Evolutionary conservation across 2,113 vertebrate genomes (phyloP).

Genomic region (Tenebrosternarchus preto): DNA sequence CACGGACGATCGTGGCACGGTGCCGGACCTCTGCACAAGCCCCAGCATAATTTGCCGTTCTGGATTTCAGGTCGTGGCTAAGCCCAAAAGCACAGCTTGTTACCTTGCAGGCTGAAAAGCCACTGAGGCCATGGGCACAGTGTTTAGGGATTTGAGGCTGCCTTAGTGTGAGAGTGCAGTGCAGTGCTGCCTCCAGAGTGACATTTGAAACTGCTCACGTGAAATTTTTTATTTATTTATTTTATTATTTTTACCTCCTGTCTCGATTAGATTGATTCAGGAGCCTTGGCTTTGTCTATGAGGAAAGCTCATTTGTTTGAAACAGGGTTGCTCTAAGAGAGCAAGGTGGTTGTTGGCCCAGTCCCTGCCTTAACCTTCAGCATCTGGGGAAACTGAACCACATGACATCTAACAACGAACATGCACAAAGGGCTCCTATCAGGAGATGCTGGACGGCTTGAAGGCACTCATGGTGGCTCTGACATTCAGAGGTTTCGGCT

Average conservation of each 20-base stretch:
- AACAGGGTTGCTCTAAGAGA: conserved; percentile 40
- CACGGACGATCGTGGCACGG: conserved; percentile 1
- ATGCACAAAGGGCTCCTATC: conserved; percentile 12
- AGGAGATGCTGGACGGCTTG: not conserved
- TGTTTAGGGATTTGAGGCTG: conserved; percentile 43
- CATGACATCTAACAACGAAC: conserved; percentile 30
- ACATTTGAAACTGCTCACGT: conserved; percentile 26
- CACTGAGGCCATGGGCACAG: conserved; percentile 40
- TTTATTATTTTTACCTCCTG: conserved; percentile 43
- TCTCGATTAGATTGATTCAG: conserved; percentile 55
- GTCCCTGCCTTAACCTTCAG: conserved; percentile 15
- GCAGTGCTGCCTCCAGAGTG: conserved; percentile 30
- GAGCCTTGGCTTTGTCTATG: conserved; percentile 36
- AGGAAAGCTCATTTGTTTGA: conserved; percentile 44
- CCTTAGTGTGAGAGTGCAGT: conserved; percentile 42
- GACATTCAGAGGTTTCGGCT: not conserved
- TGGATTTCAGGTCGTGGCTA: conserved; percentile 1
- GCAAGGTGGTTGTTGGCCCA: conserved; percentile 35
- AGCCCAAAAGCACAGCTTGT: conserved; percentile 35
- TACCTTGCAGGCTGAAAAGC: conserved; percentile 39
- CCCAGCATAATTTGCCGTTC: conserved; percentile 47
- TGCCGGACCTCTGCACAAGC: conserved; percentile 15
- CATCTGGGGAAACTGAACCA: conserved; percentile 17
- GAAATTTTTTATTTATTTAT: not conserved
- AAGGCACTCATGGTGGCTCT: not conserved